These are phyloP conservation scores for Scaptomyza flava DNA, from an alignment of 2,888 invertebrate genomes.

Conservation along the genomic window DNA sequence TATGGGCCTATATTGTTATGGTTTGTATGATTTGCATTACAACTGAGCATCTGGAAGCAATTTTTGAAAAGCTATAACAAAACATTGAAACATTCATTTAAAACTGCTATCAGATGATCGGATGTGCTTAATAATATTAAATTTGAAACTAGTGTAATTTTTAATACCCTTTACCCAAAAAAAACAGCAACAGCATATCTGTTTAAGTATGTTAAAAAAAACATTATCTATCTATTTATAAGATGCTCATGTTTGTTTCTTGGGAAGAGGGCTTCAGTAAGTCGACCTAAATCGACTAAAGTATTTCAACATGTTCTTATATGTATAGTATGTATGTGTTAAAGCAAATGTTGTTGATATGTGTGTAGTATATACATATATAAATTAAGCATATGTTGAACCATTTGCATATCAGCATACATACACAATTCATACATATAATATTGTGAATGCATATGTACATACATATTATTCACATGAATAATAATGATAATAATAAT, in stretches of 20 bases:
- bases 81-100: neutral
- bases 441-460: slow-evolving; percentile 27
- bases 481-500: neutral
- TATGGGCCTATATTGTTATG: slow-evolving; percentile 1
- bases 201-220: too few species aligned
- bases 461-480: slow-evolving; percentile 20
- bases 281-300: slow-evolving; percentile 1
- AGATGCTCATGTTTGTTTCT: slow-evolving; percentile 1
- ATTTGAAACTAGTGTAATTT: neutral
- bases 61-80: neutral
- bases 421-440: slow-evolving; percentile 2
- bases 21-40: slow-evolving; percentile 1
- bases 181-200: too few species aligned
- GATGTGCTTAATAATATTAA: neutral
- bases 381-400: slow-evolving; percentile 13
- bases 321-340: slow-evolving; percentile 8
- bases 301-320: slow-evolving; percentile 2
- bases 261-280: slow-evolving; percentile 9
- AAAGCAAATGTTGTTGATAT: slow-evolving; percentile 11
- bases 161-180: slow-evolving; percentile 2
- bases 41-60: neutral
- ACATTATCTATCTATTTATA: too few species aligned
- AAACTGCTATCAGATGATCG: slow-evolving; percentile 1
- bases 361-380: slow-evolving; percentile 12
- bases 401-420: slow-evolving; percentile 5